These are phyloP conservation scores for Edolisoma coerulescens DNA, from an alignment of 2,113 vertebrate genomes.

Conservation along the genomic window DNA sequence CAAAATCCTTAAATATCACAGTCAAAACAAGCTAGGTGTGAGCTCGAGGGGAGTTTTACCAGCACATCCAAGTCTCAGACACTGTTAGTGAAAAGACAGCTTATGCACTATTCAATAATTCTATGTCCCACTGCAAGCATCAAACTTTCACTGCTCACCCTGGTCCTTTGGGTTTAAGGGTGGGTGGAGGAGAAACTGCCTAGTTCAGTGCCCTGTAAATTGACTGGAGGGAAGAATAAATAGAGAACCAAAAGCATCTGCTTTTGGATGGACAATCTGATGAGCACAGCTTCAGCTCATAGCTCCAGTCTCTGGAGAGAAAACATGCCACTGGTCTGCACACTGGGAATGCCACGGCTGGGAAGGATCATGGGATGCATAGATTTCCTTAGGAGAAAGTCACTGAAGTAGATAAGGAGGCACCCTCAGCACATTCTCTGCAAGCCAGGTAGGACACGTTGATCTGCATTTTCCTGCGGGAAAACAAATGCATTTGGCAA, in stretches of 20 bases:
- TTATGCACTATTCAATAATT: not conserved
- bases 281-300: not conserved
- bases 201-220: not conserved
- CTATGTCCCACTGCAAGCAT: not conserved
- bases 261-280: not conserved
- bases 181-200: not conserved
- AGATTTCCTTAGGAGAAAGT: not conserved
- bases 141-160: not conserved
- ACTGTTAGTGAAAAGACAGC: not conserved
- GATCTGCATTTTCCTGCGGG: not conserved
- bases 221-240: not conserved
- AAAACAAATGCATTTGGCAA: not conserved
- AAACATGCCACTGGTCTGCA: not conserved
- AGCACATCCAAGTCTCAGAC: not conserved
- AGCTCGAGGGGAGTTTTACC: not conserved
- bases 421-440: not conserved
- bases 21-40: not conserved
- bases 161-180: not conserved
- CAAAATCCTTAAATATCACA: not conserved
- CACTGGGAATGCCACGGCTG: not conserved
- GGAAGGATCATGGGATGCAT: not conserved
- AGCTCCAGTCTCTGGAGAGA: not conserved
- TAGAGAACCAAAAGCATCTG: not conserved
- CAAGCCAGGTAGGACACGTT: not conserved
- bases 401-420: not conserved